Evolutionary conservation across 1,140 invertebrate species (phyloP), one percentile per base, ranked within the genome.

Genomic region (Camponotus vicinus): DNA sequence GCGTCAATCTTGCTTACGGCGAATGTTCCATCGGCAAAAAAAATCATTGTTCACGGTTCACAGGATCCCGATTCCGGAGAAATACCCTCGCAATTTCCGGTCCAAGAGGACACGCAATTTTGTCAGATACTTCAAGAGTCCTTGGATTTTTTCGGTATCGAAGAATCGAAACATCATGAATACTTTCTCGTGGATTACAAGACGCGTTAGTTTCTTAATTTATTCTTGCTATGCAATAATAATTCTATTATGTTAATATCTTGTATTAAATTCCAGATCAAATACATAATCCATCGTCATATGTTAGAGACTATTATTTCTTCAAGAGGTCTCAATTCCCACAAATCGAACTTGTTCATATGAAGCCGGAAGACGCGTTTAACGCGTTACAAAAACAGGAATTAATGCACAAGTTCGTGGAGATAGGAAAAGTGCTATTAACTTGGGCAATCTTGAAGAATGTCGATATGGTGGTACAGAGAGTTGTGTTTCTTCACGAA

Each of bases 41-140:
- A 99, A 95, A 99, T 99, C 86, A 98, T 99, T 79, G 98, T 99
- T 34, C 99, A 99, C 94, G 99, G 99, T 0, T 98, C 98, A 59
- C 96, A 97, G 95, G 97, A 98, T 95, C 97, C 97, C 87, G 97
- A 99, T 92, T 98, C 98, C 90, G 98, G 98, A 86, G 98, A 98
- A 85, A 99, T 99, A 92, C 99, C 99, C 5, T 99, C 99, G 0
- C 99, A 99, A 93, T 99, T 99, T 95, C 98, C 99, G 0, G 98
- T 99, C 34, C 98, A 99, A 95, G 99, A 99, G 96, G 99, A 99
- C 91, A 99, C 99, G 0, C 98, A 99, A 92, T 99, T 99, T 94
- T 97, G 97, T 92, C 98, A 99, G 93, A 98, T 99, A 92, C 95
- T 99, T 11, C 97, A 98, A 88, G 99, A 99, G 94, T 98, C 98